Evolutionary conservation across 2,888 invertebrate genomes (phyloP).

Genomic region (Trichopoda pennipes): DNA sequence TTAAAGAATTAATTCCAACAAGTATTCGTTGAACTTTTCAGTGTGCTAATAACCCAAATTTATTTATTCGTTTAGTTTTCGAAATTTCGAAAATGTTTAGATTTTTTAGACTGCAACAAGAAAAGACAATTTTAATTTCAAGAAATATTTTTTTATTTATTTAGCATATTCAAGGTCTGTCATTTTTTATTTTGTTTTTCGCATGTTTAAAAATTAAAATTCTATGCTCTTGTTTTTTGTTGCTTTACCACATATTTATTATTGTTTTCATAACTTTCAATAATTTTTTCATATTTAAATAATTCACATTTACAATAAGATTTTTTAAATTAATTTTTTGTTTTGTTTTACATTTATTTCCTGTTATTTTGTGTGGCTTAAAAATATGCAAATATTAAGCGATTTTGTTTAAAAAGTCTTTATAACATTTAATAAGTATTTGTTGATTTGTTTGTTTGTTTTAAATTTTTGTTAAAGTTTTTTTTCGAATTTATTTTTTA

Average conservation of each 20-base stretch:
- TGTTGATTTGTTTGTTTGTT: too few relatives aligned
- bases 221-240: constrained; percentile 50
- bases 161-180: constrained; percentile 59
- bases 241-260: constrained; percentile 53
- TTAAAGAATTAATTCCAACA: too few relatives aligned
- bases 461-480: constrained; percentile 34
- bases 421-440: constrained; percentile 56
- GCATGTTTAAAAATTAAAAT: constrained; percentile 62
- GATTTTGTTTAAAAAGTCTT: constrained; percentile 59
- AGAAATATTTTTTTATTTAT: constrained; percentile 57
- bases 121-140: constrained; percentile 39
- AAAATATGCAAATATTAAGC: constrained; percentile 65
- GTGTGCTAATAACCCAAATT: too few relatives aligned
- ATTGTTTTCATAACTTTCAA: constrained; percentile 57
- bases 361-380: constrained; percentile 57
- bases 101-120: background rate
- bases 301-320: constrained; percentile 65
- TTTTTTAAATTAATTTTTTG: constrained; percentile 15
- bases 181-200: constrained; percentile 44
- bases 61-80: too few relatives aligned
- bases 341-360: constrained; percentile 29
- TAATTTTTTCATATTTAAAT: constrained; percentile 50
- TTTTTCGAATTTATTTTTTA: constrained; percentile 36
- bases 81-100: background rate
- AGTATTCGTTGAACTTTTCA: too few relatives aligned